phyloP scores from a whole-genome alignment of 2,113 vertebrate genomes.

The Muntiacus muntjak region DNA sequence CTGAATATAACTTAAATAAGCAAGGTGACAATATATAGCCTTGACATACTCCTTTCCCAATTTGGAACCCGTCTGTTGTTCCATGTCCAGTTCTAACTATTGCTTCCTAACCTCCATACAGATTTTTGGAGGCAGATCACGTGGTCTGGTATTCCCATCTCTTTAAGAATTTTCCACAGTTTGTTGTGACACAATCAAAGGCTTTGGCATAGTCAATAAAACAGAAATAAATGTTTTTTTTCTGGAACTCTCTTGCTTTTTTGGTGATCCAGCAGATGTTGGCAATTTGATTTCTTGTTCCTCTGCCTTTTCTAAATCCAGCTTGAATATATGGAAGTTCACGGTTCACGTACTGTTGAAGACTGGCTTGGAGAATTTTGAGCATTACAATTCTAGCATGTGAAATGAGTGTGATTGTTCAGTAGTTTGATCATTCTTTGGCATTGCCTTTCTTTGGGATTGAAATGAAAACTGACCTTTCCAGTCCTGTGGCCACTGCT shows the following conservation, averaged over 20 bases:
- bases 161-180: background rate
- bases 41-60: background rate
- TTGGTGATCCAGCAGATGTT: background rate
- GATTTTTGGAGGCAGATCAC: background rate
- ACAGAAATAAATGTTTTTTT: background rate
- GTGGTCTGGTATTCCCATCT: background rate
- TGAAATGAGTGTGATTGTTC: background rate
- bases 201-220: background rate
- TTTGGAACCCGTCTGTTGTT: background rate
- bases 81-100: background rate
- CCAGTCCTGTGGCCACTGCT: background rate
- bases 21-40: background rate
- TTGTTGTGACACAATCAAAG: background rate
- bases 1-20: background rate
- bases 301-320: background rate
- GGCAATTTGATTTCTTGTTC: background rate
- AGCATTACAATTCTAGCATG: accelerated
- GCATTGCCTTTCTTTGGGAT: background rate
- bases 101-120: background rate
- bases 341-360: background rate
- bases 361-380: background rate
- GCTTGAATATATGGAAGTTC: background rate
- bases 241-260: background rate
- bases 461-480: background rate
- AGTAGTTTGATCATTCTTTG: background rate